phyloP scores from a whole-genome alignment of 2,888 invertebrate species.

The Athalia rosae region DNA sequence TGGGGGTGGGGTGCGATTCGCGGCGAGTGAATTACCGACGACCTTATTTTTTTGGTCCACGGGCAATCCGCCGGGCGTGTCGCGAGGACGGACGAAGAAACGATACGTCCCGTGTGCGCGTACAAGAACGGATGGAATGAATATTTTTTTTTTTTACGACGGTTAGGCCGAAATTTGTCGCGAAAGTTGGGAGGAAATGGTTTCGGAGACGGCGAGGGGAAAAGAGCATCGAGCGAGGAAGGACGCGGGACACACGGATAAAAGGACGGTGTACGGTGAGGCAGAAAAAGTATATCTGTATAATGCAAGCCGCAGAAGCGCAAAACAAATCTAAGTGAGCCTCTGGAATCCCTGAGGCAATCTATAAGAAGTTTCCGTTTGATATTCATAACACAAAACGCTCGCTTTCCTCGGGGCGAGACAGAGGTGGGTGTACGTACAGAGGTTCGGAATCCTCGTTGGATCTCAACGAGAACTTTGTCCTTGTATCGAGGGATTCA shows the following conservation, averaged over 20 bases:
- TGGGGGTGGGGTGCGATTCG: no score
- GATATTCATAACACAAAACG: conserved; percentile 48
- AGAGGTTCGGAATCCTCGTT: conserved; percentile 24
- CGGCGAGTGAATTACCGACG: no score
- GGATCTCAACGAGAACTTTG: conserved; percentile 37
- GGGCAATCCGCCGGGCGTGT: not conserved
- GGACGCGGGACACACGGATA: not conserved
- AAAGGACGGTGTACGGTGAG: not conserved
- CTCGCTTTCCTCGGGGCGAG: conserved; percentile 41
- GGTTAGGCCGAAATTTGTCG: conserved; percentile 19
- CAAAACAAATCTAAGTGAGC: conserved; percentile 44
- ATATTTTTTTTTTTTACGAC: not conserved
- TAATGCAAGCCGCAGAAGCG: conserved; percentile 41
- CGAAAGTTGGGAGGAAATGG: not conserved
- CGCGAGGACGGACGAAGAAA: not conserved
- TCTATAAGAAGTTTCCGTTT: conserved; percentile 47
- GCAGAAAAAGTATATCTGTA: conserved; percentile 35
- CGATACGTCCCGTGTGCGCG: not conserved
- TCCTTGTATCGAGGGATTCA: conserved; percentile 33
- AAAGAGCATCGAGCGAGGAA: conserved; percentile 1
- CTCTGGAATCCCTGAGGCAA: conserved; percentile 44
- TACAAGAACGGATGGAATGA: not conserved
- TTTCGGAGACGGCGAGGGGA: not conserved
- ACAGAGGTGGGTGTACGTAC: conserved; percentile 9
- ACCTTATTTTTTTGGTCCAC: no score